A percentile compares a stretch with the other conserved stretches of the same genome.
These are phyloP conservation scores for Lapara coniferarum DNA, from an alignment of 2,888 invertebrate species.

Conservation along the genomic window DNA sequence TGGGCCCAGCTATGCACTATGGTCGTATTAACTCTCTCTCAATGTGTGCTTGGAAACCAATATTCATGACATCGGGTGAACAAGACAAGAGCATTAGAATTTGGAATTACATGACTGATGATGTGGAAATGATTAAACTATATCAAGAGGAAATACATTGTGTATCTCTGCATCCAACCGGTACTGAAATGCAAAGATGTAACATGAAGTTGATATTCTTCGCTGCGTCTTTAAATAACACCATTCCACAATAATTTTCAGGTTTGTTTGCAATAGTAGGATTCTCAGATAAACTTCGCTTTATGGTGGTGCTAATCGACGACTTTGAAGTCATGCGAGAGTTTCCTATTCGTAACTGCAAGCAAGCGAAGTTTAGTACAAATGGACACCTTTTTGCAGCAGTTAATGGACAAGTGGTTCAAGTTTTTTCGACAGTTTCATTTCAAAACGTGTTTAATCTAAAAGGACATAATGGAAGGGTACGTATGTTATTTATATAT, in stretches of 20 bases:
- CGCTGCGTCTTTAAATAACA: neutral
- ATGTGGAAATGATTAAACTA: conserved; percentile 89
- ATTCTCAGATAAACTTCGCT: conserved; percentile 94
- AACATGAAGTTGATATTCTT: neutral
- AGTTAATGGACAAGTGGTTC: conserved; percentile 93
- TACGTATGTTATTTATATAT: conserved; percentile 49
- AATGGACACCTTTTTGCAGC: conserved; percentile 96
- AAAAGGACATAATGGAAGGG: conserved; percentile 91
- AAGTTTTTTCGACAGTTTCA: conserved; percentile 92
- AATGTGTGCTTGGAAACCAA: conserved; percentile 94
- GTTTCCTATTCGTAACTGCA: conserved; percentile 89
- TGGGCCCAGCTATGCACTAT: conserved; percentile 91
- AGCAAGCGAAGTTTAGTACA: conserved; percentile 90
- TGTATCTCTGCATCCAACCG: conserved; percentile 88
- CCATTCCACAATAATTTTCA: conserved; percentile 46
- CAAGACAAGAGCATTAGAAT: conserved; percentile 93
- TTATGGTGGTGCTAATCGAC: conserved; percentile 94
- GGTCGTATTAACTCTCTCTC: conserved; percentile 91
- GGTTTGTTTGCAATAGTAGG: conserved; percentile 94
- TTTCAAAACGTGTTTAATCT: conserved; percentile 89
- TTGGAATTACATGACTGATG: conserved; percentile 96
- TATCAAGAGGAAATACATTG: conserved; percentile 93
- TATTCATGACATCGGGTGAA: conserved; percentile 92
- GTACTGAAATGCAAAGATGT: conserved; percentile 40
- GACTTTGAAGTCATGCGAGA: conserved; percentile 90